Percentiles rank a stretch among this genome's conserved stretches.
phyloP scores from a whole-genome alignment of 2,113 vertebrate species.

The Ceyx margarethae region DNA sequence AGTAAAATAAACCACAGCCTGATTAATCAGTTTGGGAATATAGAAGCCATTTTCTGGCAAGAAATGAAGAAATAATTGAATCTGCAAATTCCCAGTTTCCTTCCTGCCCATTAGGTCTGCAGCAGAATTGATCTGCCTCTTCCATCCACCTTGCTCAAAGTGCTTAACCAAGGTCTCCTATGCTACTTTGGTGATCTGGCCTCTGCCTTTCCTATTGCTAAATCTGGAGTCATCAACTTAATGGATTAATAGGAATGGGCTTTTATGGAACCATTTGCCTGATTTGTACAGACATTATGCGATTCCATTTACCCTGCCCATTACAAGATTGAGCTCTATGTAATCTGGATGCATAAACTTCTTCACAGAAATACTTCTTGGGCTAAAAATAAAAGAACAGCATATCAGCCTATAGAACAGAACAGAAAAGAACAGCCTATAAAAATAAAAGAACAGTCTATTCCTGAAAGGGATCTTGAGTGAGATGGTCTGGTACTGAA shows the following conservation, averaged over 20 bases:
- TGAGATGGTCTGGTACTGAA: not conserved
- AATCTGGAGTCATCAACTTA: not conserved
- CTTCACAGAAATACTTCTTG: not conserved
- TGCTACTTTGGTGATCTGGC: accelerated
- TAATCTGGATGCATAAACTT: not conserved
- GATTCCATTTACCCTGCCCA: not conserved
- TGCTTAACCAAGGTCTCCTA: not conserved
- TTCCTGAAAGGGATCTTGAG: not conserved
- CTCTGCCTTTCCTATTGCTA: not conserved
- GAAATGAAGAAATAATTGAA: not conserved
- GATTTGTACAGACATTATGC: not conserved
- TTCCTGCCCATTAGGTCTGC: not conserved
- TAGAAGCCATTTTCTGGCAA: not conserved
- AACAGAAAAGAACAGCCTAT: not conserved
- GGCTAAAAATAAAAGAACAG: not conserved
- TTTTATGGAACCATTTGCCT: not conserved
- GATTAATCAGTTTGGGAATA: not conserved
- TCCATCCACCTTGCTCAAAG: not conserved
- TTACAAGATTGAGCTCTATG: too few relatives aligned
- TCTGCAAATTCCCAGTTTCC: not conserved
- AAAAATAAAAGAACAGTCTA: not conserved
- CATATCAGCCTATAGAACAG: too few relatives aligned
- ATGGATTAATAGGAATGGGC: not conserved
- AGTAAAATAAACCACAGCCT: not conserved
- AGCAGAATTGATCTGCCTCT: not conserved